Evolutionary conservation across 2,888 invertebrate species (phyloP).

Genomic region (Polydrusus tereticollis): DNA sequence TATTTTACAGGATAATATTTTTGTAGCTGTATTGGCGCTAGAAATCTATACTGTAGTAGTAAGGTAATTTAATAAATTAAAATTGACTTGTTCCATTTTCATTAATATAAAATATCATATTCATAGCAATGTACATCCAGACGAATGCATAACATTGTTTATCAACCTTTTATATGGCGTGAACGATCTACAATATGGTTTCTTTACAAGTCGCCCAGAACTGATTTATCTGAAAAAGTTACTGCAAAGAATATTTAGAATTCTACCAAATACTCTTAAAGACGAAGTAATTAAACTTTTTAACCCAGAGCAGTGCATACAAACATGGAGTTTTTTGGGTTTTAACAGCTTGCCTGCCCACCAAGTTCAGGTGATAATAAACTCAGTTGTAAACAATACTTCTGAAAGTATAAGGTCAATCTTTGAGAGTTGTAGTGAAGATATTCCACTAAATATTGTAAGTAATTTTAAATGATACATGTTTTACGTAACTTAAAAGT

Average conservation of each 20-base stretch:
- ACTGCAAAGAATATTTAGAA: slow-evolving; percentile 51
- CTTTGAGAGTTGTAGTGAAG: slow-evolving; percentile 1
- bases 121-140: slow-evolving; percentile 49
- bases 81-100: too few species aligned
- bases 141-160: slow-evolving; percentile 35
- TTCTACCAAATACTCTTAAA: slow-evolving; percentile 40
- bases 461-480: slow-evolving; percentile 11
- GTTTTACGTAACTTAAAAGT: too few species aligned
- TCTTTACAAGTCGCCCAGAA: slow-evolving; percentile 54
- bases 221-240: slow-evolving; percentile 53
- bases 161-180: slow-evolving; percentile 48
- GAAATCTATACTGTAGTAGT: slow-evolving; percentile 59
- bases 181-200: slow-evolving; percentile 48
- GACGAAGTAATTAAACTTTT: slow-evolving; percentile 30
- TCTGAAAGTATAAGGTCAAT: slow-evolving; percentile 6
- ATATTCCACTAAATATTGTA: slow-evolving; percentile 29
- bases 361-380: background rate
- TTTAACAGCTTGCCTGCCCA: slow-evolving; percentile 3
- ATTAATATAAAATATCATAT: background rate
- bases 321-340: slow-evolving; percentile 33
- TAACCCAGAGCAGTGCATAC: slow-evolving; percentile 5
- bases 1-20: slow-evolving; percentile 55
- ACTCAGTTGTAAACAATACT: slow-evolving; percentile 17
- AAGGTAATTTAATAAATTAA: slow-evolving; percentile 51
- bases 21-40: slow-evolving; percentile 56